A percentile compares a stretch with the other conserved stretches of the same genome.
Evolutionary conservation across 2,888 invertebrate genomes (phyloP).

Genomic region (Dryobotodes eremita): DNA sequence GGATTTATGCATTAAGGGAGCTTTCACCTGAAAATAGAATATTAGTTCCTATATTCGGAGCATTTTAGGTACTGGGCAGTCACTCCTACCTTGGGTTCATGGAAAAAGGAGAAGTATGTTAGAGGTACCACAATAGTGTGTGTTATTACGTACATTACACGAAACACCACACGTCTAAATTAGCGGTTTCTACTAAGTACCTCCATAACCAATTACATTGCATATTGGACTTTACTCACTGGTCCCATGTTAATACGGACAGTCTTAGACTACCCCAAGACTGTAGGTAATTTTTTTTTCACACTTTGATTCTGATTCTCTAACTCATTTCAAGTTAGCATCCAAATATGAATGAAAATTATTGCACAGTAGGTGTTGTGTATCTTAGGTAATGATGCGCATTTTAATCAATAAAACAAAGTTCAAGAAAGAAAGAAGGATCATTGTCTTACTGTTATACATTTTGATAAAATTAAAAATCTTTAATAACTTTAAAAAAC

Average conservation of each 20-base stretch:
- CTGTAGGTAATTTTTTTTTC: too few species aligned
- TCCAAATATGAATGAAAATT: neutral
- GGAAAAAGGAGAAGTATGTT: neutral
- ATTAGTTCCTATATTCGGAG: neutral
- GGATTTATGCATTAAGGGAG: neutral
- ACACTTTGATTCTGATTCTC: neutral
- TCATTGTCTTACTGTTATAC: too few species aligned
- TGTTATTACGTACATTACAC: neutral
- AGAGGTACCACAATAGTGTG: too few species aligned
- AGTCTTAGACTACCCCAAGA: neutral
- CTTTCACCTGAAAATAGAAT: neutral
- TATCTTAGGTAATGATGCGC: neutral
- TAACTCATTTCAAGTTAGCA: neutral
- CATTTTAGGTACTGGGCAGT: neutral
- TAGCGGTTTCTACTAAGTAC: neutral
- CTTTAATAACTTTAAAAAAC: too few species aligned
- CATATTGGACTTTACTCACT: neutral
- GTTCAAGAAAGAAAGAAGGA: too few species aligned
- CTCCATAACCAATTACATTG: constrained; percentile 1
- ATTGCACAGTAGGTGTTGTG: neutral
- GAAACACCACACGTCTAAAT: neutral
- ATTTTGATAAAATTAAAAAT: too few species aligned
- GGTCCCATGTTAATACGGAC: neutral
- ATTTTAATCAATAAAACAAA: neutral
- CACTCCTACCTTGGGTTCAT: neutral